Evolutionary conservation across 2,797 vertebrate species (phyloP), one percentile per base, ranked within the genome.

Genomic region (Bradypus variegatus): DNA sequence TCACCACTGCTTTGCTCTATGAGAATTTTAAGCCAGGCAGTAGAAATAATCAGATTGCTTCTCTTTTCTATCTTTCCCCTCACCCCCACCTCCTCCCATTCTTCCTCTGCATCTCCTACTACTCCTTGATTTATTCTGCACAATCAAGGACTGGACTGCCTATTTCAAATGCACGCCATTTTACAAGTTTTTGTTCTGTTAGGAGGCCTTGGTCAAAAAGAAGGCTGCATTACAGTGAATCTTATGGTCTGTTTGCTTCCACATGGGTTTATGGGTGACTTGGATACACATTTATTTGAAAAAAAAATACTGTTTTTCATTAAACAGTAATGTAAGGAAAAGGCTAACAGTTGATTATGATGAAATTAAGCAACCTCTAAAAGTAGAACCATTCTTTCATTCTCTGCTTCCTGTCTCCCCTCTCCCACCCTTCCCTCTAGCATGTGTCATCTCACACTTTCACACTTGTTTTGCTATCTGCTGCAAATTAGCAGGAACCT

Each of bases 401-500:
- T 84, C 82, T 95, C 41, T 33, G 38, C 53, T 92, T 75, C 21
- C 16, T 11, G 41, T 78, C 45, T 84, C 33, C 69, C 85, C 48
- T 18, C 8, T 78, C 90, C 73, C 53, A 80, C 38, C 48, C 23
- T 65, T 91, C 18, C 62, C 58, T 72, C 36, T 82, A 92, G 31
- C 31, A 91, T 83, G 80, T 93, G 94, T 93, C 73, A 89, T 94
- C 96, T 94, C 89, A 70, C 89, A 89, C 89, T 89, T 96, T 95
- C 90, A 88, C 69, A 93, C 77, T 91, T 19, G 62, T 88, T 6
- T 81, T 94, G 33, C 41, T 93, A 60, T 86, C 38, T 86, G 73
- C 91, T 90, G n/a, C 69, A 96, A 96, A 95, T 96, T 95, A 96
- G 94, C 92, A 94, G 90, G 25, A 94, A 91, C n/a, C 92, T 89